Evolutionary conservation across 2,797 vertebrate genomes (phyloP), one percentile per base, ranked within the genome.

Genomic region (Brotogeris chrysoptera): DNA sequence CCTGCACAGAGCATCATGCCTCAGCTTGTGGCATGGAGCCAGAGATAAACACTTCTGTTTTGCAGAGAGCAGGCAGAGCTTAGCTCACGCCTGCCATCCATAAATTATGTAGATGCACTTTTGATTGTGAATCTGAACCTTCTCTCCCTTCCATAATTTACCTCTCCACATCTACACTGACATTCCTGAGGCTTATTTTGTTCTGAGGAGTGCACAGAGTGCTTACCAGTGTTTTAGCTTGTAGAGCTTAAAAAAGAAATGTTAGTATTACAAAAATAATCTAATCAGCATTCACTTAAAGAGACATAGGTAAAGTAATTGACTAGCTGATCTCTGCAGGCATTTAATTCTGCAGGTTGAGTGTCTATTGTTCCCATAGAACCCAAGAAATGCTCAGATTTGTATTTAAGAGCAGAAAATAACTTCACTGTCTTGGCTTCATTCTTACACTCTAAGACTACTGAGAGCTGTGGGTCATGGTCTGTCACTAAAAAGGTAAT

Each of bases 401-500:
- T 92, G 86, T 89, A 57, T 87, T 83, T 88, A 83, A 92, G 23
- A 78, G 81, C 39, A 80, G 63, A 53, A 88, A 93, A 91, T 78
- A 92, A 80, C 90, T 92, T 88, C 50, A 55, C 70, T 88, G 27
- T 82, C 64, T 92, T 41, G 79, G 78, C 82, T 95, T 92, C 27
- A 11, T 92, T 88, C 68, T 90, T 92, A 61, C 4, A 68, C 38
- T 84, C 14, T 73, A 47, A 88, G 87, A 88, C 39, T 95, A 60
- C 70, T 24, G 53, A 90, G 65, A 95, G 80, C 81, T 91, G 65
- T 64, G 60, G 92, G 92, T 96, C 95, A 93, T 14, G 46, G 91
- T 68, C 80, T 96, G 86, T 91, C 94, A 95, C 86, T 88, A 68
- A 85, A 95, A 95, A 92, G 91, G 91, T 96, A 93, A 95, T 96